Conservation (phyloP, 2,888 invertebrate genomes). For the Dolichopus griseipennis region DNA sequence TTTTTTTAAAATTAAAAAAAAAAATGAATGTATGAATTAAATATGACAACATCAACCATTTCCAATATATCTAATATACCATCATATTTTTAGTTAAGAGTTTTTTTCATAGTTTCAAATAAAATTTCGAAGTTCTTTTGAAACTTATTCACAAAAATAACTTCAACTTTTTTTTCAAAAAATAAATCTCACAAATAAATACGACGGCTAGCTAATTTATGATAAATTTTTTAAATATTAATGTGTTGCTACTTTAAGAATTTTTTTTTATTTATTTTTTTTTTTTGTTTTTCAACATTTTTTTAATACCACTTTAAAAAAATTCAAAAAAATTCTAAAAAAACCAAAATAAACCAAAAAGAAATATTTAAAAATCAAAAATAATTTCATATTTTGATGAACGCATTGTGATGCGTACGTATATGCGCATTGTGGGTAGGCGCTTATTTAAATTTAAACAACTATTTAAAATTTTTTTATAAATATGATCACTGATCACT, state of each 20-base stretch:
- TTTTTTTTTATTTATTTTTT: not conserved
- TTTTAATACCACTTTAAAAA: not conserved
- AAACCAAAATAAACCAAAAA: not conserved
- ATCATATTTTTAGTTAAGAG: no score
- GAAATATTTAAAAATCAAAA: not conserved
- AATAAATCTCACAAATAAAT: not conserved
- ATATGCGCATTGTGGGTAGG: not conserved
- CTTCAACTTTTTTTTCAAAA: not conserved
- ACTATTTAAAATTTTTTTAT: no score
- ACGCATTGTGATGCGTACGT: not conserved
- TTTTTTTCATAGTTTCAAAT: no score
- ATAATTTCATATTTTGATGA: not conserved
- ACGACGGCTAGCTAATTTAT: conserved; percentile 1
- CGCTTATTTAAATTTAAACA: no score
- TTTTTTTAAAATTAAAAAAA: no score
- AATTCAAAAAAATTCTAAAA: not conserved
- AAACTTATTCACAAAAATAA: no score
- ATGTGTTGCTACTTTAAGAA: not conserved
- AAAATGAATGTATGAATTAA: no score
- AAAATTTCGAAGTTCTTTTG: no score
- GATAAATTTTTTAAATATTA: not conserved
- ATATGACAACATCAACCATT: no score
- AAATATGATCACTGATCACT: no score
- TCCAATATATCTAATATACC: no score
- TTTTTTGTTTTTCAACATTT: not conserved